Evolutionary conservation across 2,797 vertebrate species (phyloP), one percentile per base, ranked within the genome.

Genomic region (Neosilurus hyrtlii): DNA sequence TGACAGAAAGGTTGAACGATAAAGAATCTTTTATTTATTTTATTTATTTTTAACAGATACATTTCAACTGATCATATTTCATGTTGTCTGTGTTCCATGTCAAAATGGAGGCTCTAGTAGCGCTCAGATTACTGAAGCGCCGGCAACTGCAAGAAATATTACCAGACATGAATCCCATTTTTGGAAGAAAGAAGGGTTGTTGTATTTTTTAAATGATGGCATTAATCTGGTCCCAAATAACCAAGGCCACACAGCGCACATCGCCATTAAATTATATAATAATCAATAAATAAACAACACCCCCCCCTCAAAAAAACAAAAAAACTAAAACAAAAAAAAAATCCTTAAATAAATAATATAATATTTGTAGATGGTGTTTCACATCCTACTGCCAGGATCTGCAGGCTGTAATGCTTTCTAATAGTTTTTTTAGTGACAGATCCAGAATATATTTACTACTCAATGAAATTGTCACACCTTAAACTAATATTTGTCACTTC

Each of bases 71-170:
- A 89, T 89, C 89, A 85, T 62, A 56, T 81, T 37, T 57, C 51
- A 63, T 63, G 51, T 63, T 61, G 81, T 83, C 83, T 79, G 20
- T 87, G 89, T 89, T 93, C 89, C 89, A 92, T 92, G 92, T 92
- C 94, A 93, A 93, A 93, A 93, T 94, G 93, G 92, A 92, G 91
- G 82, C 49, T 85, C 76, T 73, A 72, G 85, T 72, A 84, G 73
- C 70, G 5, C 74, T 51, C 57, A 67, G 37, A 54, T 78, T 59
- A 70, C 79, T 83, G 30, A 74, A 56, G 59, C 51, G 6, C 30
- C 1, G 22, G 10, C 73, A 81, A 43, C 74, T 72, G 54, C 61
- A 78, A 2, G 68, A 37, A 56, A 15, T 52, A 35, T 37, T 62
- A 43, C 24, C 18, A 24, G 6, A 73, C n/a, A 0, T 56, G 30